Evolutionary conservation across 1,140 invertebrate genomes (phyloP).

Genomic region (Hylyphantes graminicola): DNA sequence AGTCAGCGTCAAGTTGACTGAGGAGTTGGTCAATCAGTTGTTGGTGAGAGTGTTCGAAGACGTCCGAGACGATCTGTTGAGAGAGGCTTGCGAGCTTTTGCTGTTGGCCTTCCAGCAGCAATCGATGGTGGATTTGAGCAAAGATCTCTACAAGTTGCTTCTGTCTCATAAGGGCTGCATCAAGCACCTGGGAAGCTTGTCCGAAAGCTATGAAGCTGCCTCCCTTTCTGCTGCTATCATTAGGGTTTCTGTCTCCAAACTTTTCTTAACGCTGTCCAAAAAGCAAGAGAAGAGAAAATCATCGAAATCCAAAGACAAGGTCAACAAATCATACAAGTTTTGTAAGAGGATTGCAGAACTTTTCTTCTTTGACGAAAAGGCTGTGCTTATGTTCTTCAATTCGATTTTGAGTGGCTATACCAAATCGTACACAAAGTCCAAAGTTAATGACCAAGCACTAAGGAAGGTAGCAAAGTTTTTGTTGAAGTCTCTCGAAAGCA

Average conservation of each 20-base stretch:
- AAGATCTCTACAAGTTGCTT: neutral
- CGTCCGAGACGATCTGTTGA: neutral
- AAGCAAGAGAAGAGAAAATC: no score
- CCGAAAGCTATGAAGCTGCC: neutral
- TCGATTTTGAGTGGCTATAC: neutral
- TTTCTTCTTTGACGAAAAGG: conserved; percentile 1
- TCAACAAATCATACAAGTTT: neutral
- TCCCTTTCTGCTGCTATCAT: neutral
- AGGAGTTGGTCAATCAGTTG: conserved; percentile 74
- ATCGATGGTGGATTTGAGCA: neutral
- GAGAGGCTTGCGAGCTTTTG: conserved; percentile 12
- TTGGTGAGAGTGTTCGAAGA: conserved; percentile 66
- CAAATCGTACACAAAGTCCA: neutral
- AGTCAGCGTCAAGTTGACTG: conserved; percentile 74
- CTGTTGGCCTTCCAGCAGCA: conserved; percentile 45
- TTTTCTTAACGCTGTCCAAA: no score
- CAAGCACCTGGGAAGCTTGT: neutral
- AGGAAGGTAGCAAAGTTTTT: neutral
- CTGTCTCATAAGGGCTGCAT: neutral
- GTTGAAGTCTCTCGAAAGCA: conserved; percentile 23
- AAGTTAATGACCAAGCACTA: neutral
- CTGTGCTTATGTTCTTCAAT: neutral
- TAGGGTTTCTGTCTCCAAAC: neutral
- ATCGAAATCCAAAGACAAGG: neutral
- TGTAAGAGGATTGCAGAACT: neutral